phyloP scores from a whole-genome alignment of 2,888 invertebrate species.

The Andrena chrysosceles region DNA sequence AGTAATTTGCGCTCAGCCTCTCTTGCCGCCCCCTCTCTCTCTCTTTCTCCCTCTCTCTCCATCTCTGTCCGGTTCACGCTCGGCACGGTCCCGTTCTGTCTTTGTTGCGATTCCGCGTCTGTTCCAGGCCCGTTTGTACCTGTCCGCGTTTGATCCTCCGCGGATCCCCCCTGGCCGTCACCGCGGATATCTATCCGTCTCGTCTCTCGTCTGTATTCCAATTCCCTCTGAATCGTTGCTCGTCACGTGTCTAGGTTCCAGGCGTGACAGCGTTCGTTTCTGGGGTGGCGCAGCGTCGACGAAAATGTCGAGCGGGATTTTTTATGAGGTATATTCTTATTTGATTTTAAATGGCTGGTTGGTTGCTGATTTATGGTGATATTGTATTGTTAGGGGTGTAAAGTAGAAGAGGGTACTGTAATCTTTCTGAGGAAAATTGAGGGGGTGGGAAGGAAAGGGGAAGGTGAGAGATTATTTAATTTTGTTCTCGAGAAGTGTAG shows the following conservation, averaged over 20 bases:
- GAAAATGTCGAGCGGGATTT: not conserved
- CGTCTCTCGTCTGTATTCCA: constrained; percentile 22
- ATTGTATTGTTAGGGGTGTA: too few relatives aligned
- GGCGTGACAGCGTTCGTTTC: not conserved
- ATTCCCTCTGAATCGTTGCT: constrained; percentile 8
- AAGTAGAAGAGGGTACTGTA: too few relatives aligned
- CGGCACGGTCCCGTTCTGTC: constrained; percentile 12
- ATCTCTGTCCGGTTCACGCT: too few relatives aligned
- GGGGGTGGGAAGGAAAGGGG: too few relatives aligned
- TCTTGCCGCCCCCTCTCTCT: constrained; percentile 14
- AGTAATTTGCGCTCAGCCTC: constrained; percentile 78
- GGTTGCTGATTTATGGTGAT: too few relatives aligned
- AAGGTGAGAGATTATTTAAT: too few relatives aligned
- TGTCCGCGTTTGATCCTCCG: constrained; percentile 37
- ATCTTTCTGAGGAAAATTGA: too few relatives aligned
- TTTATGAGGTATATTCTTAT: not conserved
- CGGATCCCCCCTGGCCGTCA: not conserved
- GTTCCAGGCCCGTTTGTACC: constrained; percentile 31
- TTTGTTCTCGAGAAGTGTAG: too few relatives aligned
- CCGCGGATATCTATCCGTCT: constrained; percentile 9
- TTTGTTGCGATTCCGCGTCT: constrained; percentile 46
- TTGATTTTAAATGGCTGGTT: too few relatives aligned
- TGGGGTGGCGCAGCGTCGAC: not conserved
- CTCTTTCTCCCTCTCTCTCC: not conserved
- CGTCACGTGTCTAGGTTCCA: not conserved